Conservation (phyloP, 2,888 invertebrate genomes). For the Lycophotia porphyrea region DNA sequence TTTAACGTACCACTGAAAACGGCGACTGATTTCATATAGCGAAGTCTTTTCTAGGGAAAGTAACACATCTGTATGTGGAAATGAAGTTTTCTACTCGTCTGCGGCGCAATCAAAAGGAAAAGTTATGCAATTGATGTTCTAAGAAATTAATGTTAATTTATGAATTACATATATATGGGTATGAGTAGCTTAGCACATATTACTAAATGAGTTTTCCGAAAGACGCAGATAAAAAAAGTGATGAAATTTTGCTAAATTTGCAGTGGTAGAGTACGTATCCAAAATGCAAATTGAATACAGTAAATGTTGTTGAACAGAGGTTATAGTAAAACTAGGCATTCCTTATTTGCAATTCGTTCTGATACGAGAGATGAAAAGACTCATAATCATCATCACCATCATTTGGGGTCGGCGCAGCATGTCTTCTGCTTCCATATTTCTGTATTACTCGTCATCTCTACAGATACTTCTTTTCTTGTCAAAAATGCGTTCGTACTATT, state of each 20-base stretch:
- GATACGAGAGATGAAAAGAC: too few species aligned
- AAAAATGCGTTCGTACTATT: too few species aligned
- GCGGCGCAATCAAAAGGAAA: constrained; percentile 42
- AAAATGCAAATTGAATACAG: not conserved
- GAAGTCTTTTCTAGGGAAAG: constrained; percentile 12
- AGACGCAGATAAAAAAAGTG: not conserved
- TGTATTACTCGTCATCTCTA: too few species aligned
- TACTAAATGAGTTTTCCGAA: not conserved
- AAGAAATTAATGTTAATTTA: constrained; percentile 14
- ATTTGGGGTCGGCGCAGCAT: too few species aligned
- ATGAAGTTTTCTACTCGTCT: constrained; percentile 30
- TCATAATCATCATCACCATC: too few species aligned
- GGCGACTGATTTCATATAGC: not conserved
- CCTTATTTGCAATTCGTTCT: not conserved
- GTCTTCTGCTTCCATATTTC: too few species aligned
- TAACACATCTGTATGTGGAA: constrained; percentile 24
- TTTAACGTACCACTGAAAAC: not conserved
- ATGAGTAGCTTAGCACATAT: too few species aligned
- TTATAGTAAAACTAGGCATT: not conserved
- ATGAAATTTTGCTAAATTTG: not conserved
- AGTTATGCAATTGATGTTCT: constrained; percentile 42
- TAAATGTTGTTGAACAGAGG: not conserved
- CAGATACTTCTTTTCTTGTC: too few species aligned
- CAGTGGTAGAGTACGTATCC: not conserved
- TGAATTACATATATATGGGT: not conserved